Base-by-base conservation (phyloP, 2,888 invertebrate species). In the Mongoloraphidia duomilia region DNA sequence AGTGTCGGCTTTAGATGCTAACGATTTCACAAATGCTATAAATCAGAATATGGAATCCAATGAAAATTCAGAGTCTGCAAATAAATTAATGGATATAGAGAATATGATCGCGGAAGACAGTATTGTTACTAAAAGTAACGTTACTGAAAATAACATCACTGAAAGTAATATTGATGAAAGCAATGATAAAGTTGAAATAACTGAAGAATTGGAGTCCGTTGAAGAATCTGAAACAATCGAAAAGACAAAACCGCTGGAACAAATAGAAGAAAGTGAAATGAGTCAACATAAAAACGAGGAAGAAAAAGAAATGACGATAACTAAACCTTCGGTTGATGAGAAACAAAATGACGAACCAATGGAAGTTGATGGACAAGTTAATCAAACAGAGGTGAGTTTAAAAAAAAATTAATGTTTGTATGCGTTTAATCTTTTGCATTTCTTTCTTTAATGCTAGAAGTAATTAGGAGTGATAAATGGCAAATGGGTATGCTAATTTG, bases 291-390 rank as follows among this genome's bases (percentile, higher is more conserved):
- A 61, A 4, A 63, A 60, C 3, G 52, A 52, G 50, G 55, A 38
- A 44, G 52, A 53, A 17, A 59, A 56, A 38, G 52, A 55, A 47
- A 53, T 56, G 48, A 57, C 58, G 33, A 55, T 56, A 34, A 55
- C 54, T 47, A 57, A 60, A 26, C 49, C 57, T 0, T 65, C 63
- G 5, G 61, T 61, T 0, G 65, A 63, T 52, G 63, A 64, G 26
- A 60, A 63, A 35, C 63, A 62, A 45, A 58, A 55, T 34, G 63
- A 59, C 26, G 57, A 59, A 8, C 49, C 53, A 9, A 49, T 52
- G 36, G 54, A 54, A 36, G 53, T 50, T 9, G 54, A 54, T 44
- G 52, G 53, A 37, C 46, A 51, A 12, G 63, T 64, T 8, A 65
- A 63, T 12, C 38, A 41, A 46, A 46, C 45, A 9, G 56, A 52